These are phyloP conservation scores for Epirrhoe tristata DNA, from an alignment of 2,888 invertebrate species.

Conservation along the genomic window DNA sequence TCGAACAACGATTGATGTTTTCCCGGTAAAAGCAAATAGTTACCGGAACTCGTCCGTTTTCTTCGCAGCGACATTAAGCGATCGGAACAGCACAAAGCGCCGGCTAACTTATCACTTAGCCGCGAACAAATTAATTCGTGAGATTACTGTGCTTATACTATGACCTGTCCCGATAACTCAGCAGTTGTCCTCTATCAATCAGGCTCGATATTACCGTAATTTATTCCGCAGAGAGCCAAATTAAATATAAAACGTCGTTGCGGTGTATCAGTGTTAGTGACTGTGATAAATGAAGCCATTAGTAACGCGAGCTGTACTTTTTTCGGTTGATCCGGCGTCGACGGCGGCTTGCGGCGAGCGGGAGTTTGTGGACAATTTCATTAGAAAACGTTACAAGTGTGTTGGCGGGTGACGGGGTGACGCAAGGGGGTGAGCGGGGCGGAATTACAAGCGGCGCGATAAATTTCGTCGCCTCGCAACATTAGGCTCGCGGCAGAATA, in stretches of 20 bases:
- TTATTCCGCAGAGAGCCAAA: constrained; percentile 82
- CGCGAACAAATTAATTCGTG: constrained; percentile 78
- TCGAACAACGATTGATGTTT: constrained; percentile 53
- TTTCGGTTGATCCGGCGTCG: constrained; percentile 83
- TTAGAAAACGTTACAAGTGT: constrained; percentile 84
- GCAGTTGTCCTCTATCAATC: constrained; percentile 76
- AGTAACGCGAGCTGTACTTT: constrained; percentile 85
- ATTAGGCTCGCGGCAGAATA: constrained; percentile 75
- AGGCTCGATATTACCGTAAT: constrained; percentile 80
- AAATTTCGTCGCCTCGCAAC: constrained; percentile 82
- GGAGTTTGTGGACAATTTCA: constrained; percentile 84
- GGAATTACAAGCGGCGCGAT: constrained; percentile 82
- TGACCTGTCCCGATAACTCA: constrained; percentile 77
- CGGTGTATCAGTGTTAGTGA: constrained; percentile 85
- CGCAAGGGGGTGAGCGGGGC: constrained; percentile 66
- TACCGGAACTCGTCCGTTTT: constrained; percentile 54
- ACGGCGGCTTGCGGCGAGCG: constrained; percentile 77
- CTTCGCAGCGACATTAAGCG: constrained; percentile 60
- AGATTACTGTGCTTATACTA: constrained; percentile 74
- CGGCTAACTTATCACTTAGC: constrained; percentile 79
- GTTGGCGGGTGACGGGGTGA: constrained; percentile 78
- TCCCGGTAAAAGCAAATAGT: constrained; percentile 54
- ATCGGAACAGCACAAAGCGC: constrained; percentile 58
- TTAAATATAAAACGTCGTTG: constrained; percentile 85
- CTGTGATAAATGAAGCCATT: constrained; percentile 86